Evolutionary conservation across 2,113 vertebrate species (phyloP).

Genomic region (Octodon degus): DNA sequence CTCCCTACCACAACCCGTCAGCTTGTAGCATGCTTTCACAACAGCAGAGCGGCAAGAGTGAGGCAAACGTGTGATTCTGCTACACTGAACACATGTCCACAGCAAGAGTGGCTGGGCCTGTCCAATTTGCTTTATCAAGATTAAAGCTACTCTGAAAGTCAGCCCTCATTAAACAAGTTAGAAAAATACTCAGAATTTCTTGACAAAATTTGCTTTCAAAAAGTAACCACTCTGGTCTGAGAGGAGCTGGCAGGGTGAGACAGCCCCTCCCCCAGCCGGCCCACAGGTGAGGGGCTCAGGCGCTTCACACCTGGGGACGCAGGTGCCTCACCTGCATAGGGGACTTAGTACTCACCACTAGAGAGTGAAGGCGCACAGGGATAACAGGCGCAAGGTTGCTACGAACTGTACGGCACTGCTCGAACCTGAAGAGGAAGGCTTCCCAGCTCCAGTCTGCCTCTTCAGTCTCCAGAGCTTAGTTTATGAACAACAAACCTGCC

Average conservation of each 20-base stretch:
- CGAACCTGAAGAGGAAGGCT: neutral
- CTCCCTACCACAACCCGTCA: neutral
- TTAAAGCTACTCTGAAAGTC: constrained; percentile 37
- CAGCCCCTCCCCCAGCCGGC: neutral
- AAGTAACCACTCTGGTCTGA: neutral
- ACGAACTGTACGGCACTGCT: neutral
- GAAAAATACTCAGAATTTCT: neutral
- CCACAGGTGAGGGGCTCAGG: no score
- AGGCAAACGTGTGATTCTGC: neutral
- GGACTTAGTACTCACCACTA: neutral
- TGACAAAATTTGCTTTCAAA: neutral
- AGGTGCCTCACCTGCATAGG: neutral
- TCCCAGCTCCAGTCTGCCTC: neutral
- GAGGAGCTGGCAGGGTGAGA: neutral
- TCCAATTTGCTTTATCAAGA: constrained; percentile 33
- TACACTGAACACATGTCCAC: constrained; percentile 30
- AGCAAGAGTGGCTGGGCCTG: constrained; percentile 4
- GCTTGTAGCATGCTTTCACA: neutral
- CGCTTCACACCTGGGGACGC: neutral
- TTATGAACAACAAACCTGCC: neutral
- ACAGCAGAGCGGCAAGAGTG: neutral
- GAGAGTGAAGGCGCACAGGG: neutral
- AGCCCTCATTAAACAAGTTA: neutral
- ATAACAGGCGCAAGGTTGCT: neutral
- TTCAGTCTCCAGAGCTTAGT: neutral